Base-by-base conservation (phyloP, 2,888 invertebrate species). In the Lycaena phlaeas region DNA sequence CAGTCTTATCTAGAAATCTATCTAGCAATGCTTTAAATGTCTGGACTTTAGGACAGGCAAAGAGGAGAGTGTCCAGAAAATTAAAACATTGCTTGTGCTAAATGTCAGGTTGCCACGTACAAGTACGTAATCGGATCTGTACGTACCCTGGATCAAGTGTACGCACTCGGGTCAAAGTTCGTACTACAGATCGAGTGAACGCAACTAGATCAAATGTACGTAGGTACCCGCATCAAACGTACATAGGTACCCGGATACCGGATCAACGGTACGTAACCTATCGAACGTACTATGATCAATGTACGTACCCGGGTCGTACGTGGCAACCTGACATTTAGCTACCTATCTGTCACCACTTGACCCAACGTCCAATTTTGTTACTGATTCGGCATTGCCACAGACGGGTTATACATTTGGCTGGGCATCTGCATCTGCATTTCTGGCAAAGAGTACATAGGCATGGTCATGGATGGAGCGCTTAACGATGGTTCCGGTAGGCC, bases 321-420 rank as follows among this genome's bases (percentile, higher is more conserved):
- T 78, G 81, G 73, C 66, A 73, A 74, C 63, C 78, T 82, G 84
- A 71, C 84, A 82, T 81, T 77, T 79, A 82, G 78, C 79, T 57
- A 44, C 52, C 53, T 58, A 53, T 57, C 55, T 53, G 52, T 61
- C 62, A 77, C 82, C 62, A 77, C 82, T 81, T 81, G 82, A 82
- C 78, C 82, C 73, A 49, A 62, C 68, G 76, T 78, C 77, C 79
- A 81, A 77, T 77, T 74, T 69, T 70, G 75, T 66, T 68, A 69
- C 50, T 58, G 64, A 51, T 59, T 62, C 56, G 64, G 65, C 68
- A 73, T 68, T 47, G 64, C 57, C 67, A 73, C 64, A 36, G 62
- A 58, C 31, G 58, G 53, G 49, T 50, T 53, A 51, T 49, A 56
- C 57, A 56, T 55, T 44, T 53, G 47, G 36, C 43, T 43, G 34